Conservation (phyloP, 2,797 vertebrate species). For the Coregonus ussuriensis region DNA sequence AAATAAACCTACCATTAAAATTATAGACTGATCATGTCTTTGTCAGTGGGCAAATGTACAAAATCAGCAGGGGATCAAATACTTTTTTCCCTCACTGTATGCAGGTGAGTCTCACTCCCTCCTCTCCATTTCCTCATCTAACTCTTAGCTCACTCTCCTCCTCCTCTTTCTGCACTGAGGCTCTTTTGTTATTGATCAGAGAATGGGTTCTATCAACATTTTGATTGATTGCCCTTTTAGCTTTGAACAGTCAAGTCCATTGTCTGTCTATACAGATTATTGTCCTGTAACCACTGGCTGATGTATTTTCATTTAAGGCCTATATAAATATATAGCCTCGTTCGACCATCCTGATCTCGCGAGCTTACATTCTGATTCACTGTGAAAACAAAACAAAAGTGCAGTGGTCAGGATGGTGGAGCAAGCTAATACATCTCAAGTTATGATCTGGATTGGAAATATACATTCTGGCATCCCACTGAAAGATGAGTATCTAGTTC, state of each 20-base stretch:
- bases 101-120: conserved; percentile 75
- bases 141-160: background rate
- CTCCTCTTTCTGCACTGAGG: background rate
- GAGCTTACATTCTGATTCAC: background rate
- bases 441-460: background rate
- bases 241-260: background rate
- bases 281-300: background rate
- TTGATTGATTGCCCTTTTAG: conserved; percentile 1
- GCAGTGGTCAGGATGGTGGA: background rate
- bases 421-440: background rate
- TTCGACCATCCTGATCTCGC: background rate
- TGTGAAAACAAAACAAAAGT: background rate
- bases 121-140: background rate
- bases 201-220: background rate
- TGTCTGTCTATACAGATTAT: background rate
- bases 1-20: too few species aligned
- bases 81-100: conserved; percentile 49
- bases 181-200: background rate
- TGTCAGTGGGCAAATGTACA: too few species aligned
- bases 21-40: too few species aligned
- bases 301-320: background rate
- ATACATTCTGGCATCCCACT: background rate
- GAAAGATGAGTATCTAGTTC: background rate
- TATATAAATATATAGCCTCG: background rate
- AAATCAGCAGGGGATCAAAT: too few species aligned